Conservation (phyloP, 2,113 vertebrate species). For the Menidia beryllina region DNA sequence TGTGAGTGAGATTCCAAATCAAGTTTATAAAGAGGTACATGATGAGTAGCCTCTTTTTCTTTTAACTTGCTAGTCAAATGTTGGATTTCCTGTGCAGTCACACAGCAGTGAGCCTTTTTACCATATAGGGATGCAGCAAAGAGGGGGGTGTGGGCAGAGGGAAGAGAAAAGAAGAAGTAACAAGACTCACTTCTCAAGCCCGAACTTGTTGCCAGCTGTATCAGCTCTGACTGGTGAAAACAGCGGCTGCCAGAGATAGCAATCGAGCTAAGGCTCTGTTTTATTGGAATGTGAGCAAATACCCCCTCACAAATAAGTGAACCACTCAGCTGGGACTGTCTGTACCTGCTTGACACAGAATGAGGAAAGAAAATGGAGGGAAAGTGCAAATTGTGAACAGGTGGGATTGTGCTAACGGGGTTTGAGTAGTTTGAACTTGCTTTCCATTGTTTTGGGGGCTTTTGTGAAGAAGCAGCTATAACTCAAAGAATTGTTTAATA, state of each 20-base stretch:
- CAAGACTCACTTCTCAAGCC: constrained; percentile 64
- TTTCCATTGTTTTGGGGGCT: no score
- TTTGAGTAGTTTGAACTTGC: neutral
- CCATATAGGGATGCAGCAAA: constrained; percentile 77
- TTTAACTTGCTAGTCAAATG: constrained; percentile 32
- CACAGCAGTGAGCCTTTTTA: constrained; percentile 57
- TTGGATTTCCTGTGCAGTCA: constrained; percentile 71
- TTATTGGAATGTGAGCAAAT: constrained; percentile 23
- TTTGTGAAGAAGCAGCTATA: no score
- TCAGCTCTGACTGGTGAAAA: constrained; percentile 25
- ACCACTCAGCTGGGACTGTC: constrained; percentile 36
- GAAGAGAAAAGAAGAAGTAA: constrained; percentile 68
- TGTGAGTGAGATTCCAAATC: constrained; percentile 8
- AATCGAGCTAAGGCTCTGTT: constrained; percentile 18
- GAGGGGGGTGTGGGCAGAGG: constrained; percentile 25
- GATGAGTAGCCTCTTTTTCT: constrained; percentile 3
- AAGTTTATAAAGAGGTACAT: neutral
- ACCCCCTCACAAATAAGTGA: neutral
- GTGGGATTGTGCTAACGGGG: neutral
- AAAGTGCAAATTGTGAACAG: neutral
- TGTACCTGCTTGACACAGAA: constrained; percentile 41
- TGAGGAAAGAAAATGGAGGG: neutral
- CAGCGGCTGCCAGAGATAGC: constrained; percentile 39
- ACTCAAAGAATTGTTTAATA: no score
- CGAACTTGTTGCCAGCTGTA: constrained; percentile 56